These are phyloP conservation scores for Calephelis perditalis DNA, from an alignment of 2,888 invertebrate species.

Conservation along the genomic window DNA sequence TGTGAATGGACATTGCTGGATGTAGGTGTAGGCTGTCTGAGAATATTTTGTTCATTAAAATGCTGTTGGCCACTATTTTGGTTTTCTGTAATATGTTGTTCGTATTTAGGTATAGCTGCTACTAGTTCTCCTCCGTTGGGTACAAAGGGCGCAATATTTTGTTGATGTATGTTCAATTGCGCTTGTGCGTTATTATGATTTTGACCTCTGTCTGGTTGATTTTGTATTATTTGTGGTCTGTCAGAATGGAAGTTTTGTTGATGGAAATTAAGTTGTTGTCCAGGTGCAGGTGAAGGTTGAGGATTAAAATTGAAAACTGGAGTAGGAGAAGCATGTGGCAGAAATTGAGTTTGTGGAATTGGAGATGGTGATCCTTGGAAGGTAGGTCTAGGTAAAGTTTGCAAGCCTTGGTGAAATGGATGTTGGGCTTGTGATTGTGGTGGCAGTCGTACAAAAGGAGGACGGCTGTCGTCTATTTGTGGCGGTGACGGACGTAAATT, in stretches of 20 bases:
- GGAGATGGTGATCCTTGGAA: slow-evolving; percentile 39
- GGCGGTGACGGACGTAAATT: slow-evolving; percentile 70
- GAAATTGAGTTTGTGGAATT: slow-evolving; percentile 52
- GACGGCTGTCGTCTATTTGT: slow-evolving; percentile 58
- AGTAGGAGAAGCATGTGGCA: slow-evolving; percentile 63
- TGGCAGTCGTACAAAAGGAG: slow-evolving; percentile 52
- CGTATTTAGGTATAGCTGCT: slow-evolving; percentile 86
- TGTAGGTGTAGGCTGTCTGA: slow-evolving; percentile 36
- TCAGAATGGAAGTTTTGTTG: slow-evolving; percentile 49
- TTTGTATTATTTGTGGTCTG: slow-evolving; percentile 48
- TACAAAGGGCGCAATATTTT: slow-evolving; percentile 67
- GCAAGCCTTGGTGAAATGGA: slow-evolving; percentile 69
- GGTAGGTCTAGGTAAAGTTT: slow-evolving; percentile 49
- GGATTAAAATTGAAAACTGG: slow-evolving; percentile 61
- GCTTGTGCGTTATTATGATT: slow-evolving; percentile 31
- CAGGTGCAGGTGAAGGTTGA: slow-evolving; percentile 53
- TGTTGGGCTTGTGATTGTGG: slow-evolving; percentile 53
- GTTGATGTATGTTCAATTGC: slow-evolving; percentile 44
- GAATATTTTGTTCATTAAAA: slow-evolving; percentile 45
- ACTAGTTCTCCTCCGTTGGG: slow-evolving; percentile 85
- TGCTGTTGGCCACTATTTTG: slow-evolving; percentile 48
- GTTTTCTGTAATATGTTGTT: slow-evolving; percentile 85
- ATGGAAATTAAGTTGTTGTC: slow-evolving; percentile 42
- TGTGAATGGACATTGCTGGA: slow-evolving; percentile 22
- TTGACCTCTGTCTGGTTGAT: slow-evolving; percentile 51